Evolutionary conservation across 1,140 invertebrate genomes (phyloP).

Genomic region (Goniozus legneri): DNA sequence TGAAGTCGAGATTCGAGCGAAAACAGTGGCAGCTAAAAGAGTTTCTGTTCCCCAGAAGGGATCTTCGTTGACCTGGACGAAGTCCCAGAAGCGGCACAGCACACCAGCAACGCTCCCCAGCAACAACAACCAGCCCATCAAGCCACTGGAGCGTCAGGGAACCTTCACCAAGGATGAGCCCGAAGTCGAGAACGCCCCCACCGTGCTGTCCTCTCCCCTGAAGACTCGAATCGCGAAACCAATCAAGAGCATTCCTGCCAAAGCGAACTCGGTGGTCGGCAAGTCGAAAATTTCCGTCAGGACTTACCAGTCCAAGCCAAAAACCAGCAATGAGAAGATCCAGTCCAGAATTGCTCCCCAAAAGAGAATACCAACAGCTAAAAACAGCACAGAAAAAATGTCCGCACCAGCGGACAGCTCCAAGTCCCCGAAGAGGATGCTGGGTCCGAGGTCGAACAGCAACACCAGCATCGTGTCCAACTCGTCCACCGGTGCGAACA

Average conservation of each 20-base stretch:
- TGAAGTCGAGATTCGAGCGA: conserved; percentile 18
- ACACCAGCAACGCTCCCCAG: conserved; percentile 22
- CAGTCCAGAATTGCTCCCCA: conserved; percentile 41
- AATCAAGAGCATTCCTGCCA: conserved; percentile 18
- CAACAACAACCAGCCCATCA: conserved; percentile 27
- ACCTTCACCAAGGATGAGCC: conserved; percentile 83
- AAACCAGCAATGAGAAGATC: conserved; percentile 42
- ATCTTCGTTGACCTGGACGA: conserved; percentile 23
- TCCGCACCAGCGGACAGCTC: conserved; percentile 10
- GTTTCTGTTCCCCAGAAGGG: conserved; percentile 39
- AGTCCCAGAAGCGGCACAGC: conserved; percentile 38
- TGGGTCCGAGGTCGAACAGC: conserved; percentile 49
- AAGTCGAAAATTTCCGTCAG: conserved; percentile 32
- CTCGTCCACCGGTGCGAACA: conserved; percentile 45
- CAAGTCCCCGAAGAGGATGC: conserved; percentile 27
- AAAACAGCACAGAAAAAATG: conserved; percentile 15
- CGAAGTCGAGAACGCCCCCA: conserved; percentile 48
- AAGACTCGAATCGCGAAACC: conserved; percentile 45
- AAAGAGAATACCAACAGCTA: conserved; percentile 33
- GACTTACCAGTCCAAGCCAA: conserved; percentile 35
- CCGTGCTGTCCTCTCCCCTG: conserved; percentile 38
- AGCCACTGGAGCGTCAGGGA: conserved; percentile 71
- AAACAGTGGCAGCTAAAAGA: conserved; percentile 21
- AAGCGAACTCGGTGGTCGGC: conserved; percentile 18
- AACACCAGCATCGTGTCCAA: conserved; percentile 64